Percentiles rank a stretch among this genome's conserved stretches.
Evolutionary conservation across 2,113 vertebrate species (phyloP).

Genomic region (Caretta caretta): DNA sequence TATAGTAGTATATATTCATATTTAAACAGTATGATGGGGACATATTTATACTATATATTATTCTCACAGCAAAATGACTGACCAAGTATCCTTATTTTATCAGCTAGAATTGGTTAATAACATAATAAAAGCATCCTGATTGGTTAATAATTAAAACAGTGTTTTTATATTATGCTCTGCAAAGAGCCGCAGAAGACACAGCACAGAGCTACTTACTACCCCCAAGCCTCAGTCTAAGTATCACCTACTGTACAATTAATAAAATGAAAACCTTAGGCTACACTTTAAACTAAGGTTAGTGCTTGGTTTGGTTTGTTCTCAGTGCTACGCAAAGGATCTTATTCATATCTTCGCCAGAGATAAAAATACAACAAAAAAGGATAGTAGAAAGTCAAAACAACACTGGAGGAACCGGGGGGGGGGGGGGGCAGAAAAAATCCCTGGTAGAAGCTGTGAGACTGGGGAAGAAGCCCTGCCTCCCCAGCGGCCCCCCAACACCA

Average conservation of each 20-base stretch:
- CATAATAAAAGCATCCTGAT: not conserved
- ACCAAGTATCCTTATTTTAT: not conserved
- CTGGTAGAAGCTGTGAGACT: too few relatives aligned
- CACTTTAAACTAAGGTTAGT: not conserved
- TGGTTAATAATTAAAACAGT: not conserved
- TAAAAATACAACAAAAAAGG: not conserved
- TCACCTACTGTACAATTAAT: not conserved
- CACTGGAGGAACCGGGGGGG: fast-evolving
- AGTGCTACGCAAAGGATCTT: not conserved
- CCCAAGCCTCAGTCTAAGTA: not conserved
- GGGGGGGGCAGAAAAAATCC: too few relatives aligned
- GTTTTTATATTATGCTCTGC: not conserved
- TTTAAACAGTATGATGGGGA: not conserved
- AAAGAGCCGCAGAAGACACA: not conserved
- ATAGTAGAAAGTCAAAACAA: not conserved
- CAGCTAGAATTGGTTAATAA: not conserved
- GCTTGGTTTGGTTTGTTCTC: fast-evolving
- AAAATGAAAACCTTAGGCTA: not conserved
- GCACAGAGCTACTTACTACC: too few relatives aligned
- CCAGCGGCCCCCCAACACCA: too few relatives aligned
- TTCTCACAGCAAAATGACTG: not conserved
- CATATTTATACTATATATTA: not conserved
- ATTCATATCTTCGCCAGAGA: not conserved
- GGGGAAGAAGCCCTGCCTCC: too few relatives aligned
- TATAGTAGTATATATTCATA: not conserved